phyloP scores from a whole-genome alignment of 2,888 invertebrate genomes.

The Agrotis segetum region DNA sequence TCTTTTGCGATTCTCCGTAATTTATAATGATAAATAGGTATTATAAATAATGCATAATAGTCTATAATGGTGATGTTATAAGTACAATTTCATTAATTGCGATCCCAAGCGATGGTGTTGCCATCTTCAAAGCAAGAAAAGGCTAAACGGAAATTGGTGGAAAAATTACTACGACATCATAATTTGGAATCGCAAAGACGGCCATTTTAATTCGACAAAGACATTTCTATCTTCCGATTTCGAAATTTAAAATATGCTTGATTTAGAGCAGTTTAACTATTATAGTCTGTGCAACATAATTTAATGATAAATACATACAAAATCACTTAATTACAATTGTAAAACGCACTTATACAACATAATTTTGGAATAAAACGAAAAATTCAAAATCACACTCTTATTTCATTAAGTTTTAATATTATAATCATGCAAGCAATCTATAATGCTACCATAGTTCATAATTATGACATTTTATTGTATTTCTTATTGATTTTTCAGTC shows the following conservation, averaged over 20 bases:
- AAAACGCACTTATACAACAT: conserved; percentile 42
- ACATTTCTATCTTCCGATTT: background rate
- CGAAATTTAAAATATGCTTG: conserved; percentile 24
- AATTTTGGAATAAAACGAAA: conserved; percentile 53
- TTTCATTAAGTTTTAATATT: conserved; percentile 40
- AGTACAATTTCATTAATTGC: conserved; percentile 44
- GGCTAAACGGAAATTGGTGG: background rate
- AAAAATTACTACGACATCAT: background rate
- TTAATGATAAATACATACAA: conserved; percentile 50
- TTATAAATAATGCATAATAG: conserved; percentile 32
- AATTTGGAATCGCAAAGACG: conserved; percentile 19
- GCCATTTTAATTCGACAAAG: background rate
- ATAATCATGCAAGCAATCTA: conserved; percentile 53
- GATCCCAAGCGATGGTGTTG: conserved; percentile 25
- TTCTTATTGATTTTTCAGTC: conserved; percentile 76
- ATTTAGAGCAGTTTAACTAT: conserved; percentile 22
- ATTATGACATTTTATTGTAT: conserved; percentile 45
- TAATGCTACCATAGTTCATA: conserved; percentile 36
- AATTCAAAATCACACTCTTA: conserved; percentile 58
- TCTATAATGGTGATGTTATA: conserved; percentile 39
- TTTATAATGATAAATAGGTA: conserved; percentile 12
- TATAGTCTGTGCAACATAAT: conserved; percentile 18
- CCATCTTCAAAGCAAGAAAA: conserved; percentile 7
- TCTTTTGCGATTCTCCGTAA: conserved; percentile 7
- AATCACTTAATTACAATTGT: conserved; percentile 47